phyloP scores from a whole-genome alignment of 1,140 invertebrate genomes.

The Trichonephila inaurata region DNA sequence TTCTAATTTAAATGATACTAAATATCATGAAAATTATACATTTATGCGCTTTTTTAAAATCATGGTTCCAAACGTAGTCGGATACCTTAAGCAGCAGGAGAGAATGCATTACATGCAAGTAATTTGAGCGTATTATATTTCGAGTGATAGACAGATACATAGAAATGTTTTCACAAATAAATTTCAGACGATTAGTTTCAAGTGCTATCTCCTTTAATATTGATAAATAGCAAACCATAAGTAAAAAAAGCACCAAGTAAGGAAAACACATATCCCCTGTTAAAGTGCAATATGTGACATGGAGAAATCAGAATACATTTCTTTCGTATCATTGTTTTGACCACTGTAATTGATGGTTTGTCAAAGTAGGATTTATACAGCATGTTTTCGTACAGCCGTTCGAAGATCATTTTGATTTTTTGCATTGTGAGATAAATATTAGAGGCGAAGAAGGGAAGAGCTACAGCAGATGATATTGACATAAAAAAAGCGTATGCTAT shows the following conservation, averaged over 20 bases:
- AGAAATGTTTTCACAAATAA: too few relatives aligned
- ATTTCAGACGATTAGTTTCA: too few relatives aligned
- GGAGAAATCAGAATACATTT: background rate
- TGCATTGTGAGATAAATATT: background rate
- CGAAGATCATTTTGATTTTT: background rate
- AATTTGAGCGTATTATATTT: too few relatives aligned
- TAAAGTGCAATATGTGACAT: background rate
- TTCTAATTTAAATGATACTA: too few relatives aligned
- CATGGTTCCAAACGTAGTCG: too few relatives aligned
- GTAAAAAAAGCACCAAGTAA: constrained; percentile 15
- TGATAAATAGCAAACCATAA: constrained; percentile 4
- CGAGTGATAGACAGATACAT: too few relatives aligned
- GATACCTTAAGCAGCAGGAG: too few relatives aligned
- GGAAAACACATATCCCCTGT: background rate
- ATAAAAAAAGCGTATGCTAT: background rate
- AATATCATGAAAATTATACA: too few relatives aligned
- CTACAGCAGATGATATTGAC: background rate
- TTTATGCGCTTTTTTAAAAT: too few relatives aligned
- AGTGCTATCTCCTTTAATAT: too few relatives aligned
- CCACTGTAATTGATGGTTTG: background rate
- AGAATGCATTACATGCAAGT: too few relatives aligned
- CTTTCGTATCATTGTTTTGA: background rate
- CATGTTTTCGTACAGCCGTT: background rate
- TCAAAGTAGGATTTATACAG: background rate
- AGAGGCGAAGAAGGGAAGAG: background rate